These are phyloP conservation scores for Leptinotarsa juncta DNA, from an alignment of 2,888 invertebrate genomes.

Conservation along the genomic window DNA sequence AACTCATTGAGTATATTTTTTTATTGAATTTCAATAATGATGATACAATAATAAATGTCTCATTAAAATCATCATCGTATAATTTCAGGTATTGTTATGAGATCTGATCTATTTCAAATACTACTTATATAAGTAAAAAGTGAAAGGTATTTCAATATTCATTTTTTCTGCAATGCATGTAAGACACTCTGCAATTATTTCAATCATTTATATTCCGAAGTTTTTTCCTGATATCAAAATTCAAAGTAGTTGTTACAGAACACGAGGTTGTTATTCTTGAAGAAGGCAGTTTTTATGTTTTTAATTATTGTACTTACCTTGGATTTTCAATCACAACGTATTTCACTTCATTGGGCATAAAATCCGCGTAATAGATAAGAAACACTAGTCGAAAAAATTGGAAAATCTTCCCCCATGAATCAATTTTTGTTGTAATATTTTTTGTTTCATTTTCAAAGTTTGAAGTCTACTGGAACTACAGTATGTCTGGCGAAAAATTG, in stretches of 20 bases:
- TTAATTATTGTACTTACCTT: slow-evolving; percentile 9
- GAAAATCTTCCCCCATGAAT: too few species aligned
- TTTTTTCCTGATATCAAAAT: slow-evolving; percentile 10
- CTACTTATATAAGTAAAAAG: slow-evolving; percentile 13
- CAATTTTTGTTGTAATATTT: too few species aligned
- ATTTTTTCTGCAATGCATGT: slow-evolving; percentile 7
- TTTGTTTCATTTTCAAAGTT: too few species aligned
- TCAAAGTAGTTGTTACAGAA: slow-evolving; percentile 16
- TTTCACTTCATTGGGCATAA: neutral
- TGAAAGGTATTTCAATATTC: slow-evolving; percentile 13
- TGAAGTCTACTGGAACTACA: too few species aligned
- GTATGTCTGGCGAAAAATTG: too few species aligned
- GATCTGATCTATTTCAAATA: slow-evolving; percentile 6
- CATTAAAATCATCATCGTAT: neutral
- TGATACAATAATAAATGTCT: neutral
- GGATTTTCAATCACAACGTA: neutral
- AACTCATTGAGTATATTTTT: too few species aligned
- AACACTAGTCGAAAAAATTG: too few species aligned
- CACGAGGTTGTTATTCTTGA: slow-evolving; percentile 4
- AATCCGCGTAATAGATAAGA: too few species aligned
- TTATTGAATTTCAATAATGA: neutral
- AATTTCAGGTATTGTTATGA: slow-evolving; percentile 5
- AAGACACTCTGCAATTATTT: slow-evolving; percentile 12
- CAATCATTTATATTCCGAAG: neutral
- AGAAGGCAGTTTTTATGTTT: slow-evolving; percentile 5